phyloP scores from a whole-genome alignment of 2,113 vertebrate species.

The Xyliphius kryptos region DNA sequence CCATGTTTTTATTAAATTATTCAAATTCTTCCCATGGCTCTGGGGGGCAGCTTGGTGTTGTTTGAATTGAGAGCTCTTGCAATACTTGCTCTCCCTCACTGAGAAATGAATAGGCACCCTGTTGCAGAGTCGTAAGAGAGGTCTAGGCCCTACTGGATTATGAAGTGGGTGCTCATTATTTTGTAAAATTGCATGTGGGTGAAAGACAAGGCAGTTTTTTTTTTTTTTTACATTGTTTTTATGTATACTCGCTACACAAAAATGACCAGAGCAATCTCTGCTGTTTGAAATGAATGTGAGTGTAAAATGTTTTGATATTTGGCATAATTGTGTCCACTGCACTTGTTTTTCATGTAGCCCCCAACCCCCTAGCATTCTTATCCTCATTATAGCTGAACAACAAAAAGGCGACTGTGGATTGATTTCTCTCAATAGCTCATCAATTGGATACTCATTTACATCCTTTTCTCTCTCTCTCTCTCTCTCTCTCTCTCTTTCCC shows the following conservation, averaged over 20 bases:
- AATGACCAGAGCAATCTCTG: slow-evolving; percentile 29
- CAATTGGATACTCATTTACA: slow-evolving; percentile 43
- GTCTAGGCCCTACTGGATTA: slow-evolving; percentile 67
- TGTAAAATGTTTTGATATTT: slow-evolving; percentile 50
- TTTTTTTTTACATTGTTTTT: slow-evolving; percentile 59
- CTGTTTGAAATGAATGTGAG: slow-evolving; percentile 26
- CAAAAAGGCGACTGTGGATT: slow-evolving; percentile 44
- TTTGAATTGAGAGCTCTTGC: slow-evolving; percentile 57
- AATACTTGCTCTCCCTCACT: slow-evolving; percentile 48
- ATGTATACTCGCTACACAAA: slow-evolving; percentile 34
- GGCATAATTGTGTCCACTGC: slow-evolving; percentile 47
- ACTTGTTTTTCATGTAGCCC: slow-evolving; percentile 24
- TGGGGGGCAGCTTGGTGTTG: slow-evolving; percentile 53
- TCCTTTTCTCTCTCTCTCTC: slow-evolving; percentile 41
- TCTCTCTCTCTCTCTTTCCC: slow-evolving; percentile 40
- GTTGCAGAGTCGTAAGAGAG: slow-evolving; percentile 67
- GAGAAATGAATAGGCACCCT: slow-evolving; percentile 55
- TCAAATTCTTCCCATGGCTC: slow-evolving; percentile 52
- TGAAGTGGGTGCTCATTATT: slow-evolving; percentile 77
- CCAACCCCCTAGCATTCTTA: slow-evolving; percentile 7
- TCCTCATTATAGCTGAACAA: slow-evolving; percentile 47
- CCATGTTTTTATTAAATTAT: slow-evolving; percentile 44
- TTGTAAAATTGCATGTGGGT: slow-evolving; percentile 70
- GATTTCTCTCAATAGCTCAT: slow-evolving; percentile 61
- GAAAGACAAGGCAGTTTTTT: slow-evolving; percentile 63